Evolutionary conservation across 2,797 vertebrate species (phyloP).

Genomic region (Chelmon rostratus): DNA sequence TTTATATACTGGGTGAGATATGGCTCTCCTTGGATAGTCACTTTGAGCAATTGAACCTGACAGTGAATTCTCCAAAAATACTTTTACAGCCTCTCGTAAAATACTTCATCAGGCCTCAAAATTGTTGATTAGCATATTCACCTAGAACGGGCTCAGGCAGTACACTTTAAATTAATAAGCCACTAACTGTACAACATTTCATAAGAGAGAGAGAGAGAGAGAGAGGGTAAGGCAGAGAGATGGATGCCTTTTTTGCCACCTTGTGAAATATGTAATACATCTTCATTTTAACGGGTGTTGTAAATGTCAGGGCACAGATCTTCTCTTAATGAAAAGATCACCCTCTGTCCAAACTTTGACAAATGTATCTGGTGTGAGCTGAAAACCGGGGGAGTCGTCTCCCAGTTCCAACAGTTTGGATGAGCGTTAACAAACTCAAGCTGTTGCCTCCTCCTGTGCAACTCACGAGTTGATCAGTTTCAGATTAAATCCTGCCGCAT

Average conservation of each 20-base stretch:
- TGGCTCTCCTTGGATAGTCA: conserved; percentile 69
- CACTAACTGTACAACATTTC: conserved; percentile 78
- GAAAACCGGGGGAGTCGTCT: conserved; percentile 62
- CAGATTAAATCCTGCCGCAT: conserved; percentile 51
- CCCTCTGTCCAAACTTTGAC: conserved; percentile 79
- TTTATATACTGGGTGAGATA: conserved; percentile 66
- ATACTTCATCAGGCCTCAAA: conserved; percentile 80
- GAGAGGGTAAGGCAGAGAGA: conserved; percentile 60
- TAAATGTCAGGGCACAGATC: conserved; percentile 84
- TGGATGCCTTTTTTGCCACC: conserved; percentile 79
- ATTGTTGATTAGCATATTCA: conserved; percentile 84
- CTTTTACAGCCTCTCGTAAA: conserved; percentile 80
- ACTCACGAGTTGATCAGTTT: conserved; percentile 40
- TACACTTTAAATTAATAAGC: conserved; percentile 83
- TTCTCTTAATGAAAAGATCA: conserved; percentile 85
- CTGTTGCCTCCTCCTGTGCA: conserved; percentile 55
- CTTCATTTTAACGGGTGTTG: conserved; percentile 85
- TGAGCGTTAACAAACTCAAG: conserved; percentile 71
- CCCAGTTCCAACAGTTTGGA: conserved; percentile 60
- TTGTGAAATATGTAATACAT: conserved; percentile 85
- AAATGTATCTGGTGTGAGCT: conserved; percentile 72
- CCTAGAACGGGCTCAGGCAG: conserved; percentile 66
- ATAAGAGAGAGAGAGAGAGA: conserved; percentile 48
- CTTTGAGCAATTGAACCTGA: conserved; percentile 80
- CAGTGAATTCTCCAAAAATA: conserved; percentile 79